Conservation (phyloP, 2,888 invertebrate genomes). For the Hofmannophila pseudospretella region DNA sequence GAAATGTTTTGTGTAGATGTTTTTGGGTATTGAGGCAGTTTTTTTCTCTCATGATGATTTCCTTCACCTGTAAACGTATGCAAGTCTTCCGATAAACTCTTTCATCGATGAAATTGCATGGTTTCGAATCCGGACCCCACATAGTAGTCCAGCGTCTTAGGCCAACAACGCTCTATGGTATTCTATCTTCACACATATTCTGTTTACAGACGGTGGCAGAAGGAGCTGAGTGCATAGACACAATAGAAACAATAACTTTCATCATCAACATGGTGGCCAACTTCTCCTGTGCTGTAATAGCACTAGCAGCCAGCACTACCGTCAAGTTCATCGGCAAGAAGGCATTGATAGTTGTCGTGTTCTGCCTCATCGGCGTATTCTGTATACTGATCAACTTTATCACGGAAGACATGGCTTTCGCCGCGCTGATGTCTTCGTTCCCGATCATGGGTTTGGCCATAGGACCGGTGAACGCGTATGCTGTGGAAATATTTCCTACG, state of each 20-base stretch:
- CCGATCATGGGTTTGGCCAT: slow-evolving; percentile 52
- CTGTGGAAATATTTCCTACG: slow-evolving; percentile 67
- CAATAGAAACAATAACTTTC: slow-evolving; percentile 52
- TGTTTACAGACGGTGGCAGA: slow-evolving; percentile 39
- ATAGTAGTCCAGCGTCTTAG: no score
- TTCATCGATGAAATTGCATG: no score
- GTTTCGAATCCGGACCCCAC: no score
- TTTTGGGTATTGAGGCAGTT: no score
- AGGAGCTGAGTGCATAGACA: slow-evolving; percentile 43
- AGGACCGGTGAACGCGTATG: slow-evolving; percentile 64
- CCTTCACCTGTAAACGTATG: no score
- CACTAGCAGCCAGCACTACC: slow-evolving; percentile 43
- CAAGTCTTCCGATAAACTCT: no score
- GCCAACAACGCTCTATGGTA: no score
- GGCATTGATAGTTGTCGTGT: slow-evolving; percentile 42
- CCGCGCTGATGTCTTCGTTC: slow-evolving; percentile 50
- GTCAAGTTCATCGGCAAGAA: slow-evolving; percentile 63
- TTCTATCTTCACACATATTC: no score
- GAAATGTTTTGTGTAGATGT: no score
- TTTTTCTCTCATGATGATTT: no score
- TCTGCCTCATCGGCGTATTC: slow-evolving; percentile 44
- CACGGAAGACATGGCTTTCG: slow-evolving; percentile 50
- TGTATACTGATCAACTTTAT: slow-evolving; percentile 56
- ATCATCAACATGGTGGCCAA: slow-evolving; percentile 51
- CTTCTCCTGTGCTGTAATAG: slow-evolving; percentile 44